Base-by-base conservation (phyloP, 2,113 vertebrate species). In the Misgurnus mizolepis region DNA sequence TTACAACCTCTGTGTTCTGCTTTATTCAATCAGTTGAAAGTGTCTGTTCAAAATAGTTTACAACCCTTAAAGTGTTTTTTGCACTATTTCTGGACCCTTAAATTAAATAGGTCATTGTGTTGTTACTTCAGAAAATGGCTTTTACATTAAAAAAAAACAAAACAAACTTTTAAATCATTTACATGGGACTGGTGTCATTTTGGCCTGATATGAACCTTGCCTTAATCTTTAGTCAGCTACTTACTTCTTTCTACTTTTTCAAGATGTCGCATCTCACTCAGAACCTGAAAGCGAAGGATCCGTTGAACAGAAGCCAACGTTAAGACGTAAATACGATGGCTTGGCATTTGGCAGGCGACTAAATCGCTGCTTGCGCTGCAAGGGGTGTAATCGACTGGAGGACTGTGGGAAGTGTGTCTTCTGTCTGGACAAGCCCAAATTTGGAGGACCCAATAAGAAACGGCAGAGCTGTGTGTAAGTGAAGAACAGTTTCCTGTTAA, bases 401-500 rank as follows among this genome's bases (percentile, higher is more conserved):
- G 96, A 97, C 88, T 97, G 96, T 39, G 93, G 94, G 5, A 88
- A 89, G 50, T 97, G 96, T 62, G 82, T 93, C 58, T 95, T 96
- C 89, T 97, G 96, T 89, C 89, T 94, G 73, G 96, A 97, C 87
- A 97, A 97, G 81, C 95, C 96, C 18, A 97, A 97, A 81, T 97
- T 94, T 17, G 96, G 96, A 40, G 96, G 96, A 34, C 95, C 94
- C 74, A 97, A 97, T 90, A 96, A 94, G 79, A 96, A 95, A 87
- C 92, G 95, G 4, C 96, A 97, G 88, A 96, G 96, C 87, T 97
- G 96, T 87, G 92, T 96, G 96, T 97, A 89, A 95, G 95, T 82
- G 14, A 4, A 22, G 7, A 40, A 45, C 22, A 18, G 15, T 56
- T 47, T 47, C 45, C 5, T 7, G 45, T 47, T 47, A 47, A 8